These are phyloP conservation scores for Rhaphigaster nebulosa DNA, from an alignment of 2,888 invertebrate species.

Conservation along the genomic window DNA sequence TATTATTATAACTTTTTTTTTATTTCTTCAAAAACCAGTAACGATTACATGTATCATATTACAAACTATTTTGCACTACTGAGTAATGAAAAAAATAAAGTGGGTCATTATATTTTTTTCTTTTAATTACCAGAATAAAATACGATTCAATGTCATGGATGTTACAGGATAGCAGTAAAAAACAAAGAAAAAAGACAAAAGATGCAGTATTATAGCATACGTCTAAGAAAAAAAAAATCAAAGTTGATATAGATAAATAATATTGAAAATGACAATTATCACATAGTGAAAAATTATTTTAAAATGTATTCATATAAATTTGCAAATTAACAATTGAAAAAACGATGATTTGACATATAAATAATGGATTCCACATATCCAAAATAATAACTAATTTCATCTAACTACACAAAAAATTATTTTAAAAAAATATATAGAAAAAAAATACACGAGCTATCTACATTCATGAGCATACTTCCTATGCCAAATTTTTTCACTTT, in stretches of 20 bases:
- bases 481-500: not conserved
- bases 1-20: not conserved
- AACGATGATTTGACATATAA: not conserved
- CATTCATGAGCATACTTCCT: conserved; percentile 1
- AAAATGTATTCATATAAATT: not conserved
- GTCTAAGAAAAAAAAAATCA: no score
- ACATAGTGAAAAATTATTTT: not conserved
- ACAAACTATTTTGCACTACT: not conserved
- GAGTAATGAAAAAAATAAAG: not conserved
- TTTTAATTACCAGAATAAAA: not conserved
- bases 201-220: not conserved
- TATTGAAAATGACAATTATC: not conserved
- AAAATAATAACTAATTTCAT: not conserved
- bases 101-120: not conserved
- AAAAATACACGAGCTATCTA: not conserved
- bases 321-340: not conserved
- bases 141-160: not conserved
- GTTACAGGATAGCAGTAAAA: not conserved
- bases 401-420: not conserved
- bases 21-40: not conserved
- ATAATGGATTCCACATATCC: not conserved
- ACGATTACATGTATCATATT: not conserved
- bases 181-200: not conserved
- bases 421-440: not conserved
- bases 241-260: not conserved